Percentiles rank a stretch among this genome's conserved stretches.
phyloP scores from a whole-genome alignment of 2,797 vertebrate species.

The Ara ararauna region DNA sequence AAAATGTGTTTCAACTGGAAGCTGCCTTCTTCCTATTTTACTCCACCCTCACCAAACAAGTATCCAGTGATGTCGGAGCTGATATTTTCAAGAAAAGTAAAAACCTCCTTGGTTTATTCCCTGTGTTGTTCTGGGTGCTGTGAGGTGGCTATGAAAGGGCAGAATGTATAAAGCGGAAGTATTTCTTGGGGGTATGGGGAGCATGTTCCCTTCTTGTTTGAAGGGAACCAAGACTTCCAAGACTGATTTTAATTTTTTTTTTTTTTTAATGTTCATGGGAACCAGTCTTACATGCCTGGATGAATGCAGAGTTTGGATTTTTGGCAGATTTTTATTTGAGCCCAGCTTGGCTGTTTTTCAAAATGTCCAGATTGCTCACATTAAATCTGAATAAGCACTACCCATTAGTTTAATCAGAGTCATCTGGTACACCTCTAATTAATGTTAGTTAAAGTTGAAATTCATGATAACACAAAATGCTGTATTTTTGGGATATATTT shows the following conservation, averaged over 20 bases:
- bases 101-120: not conserved
- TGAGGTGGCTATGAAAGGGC: constrained; percentile 63
- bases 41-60: not conserved
- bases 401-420: constrained; percentile 74
- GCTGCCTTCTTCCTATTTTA: constrained; percentile 20
- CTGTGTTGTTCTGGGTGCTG: constrained; percentile 7
- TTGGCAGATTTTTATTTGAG: constrained; percentile 77
- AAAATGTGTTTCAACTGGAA: constrained; percentile 67
- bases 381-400: constrained; percentile 76
- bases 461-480: constrained; percentile 53
- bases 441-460: constrained; percentile 69
- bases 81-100: not conserved
- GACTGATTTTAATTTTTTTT: constrained; percentile 76
- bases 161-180: constrained; percentile 36
- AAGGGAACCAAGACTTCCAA: constrained; percentile 69
- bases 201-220: constrained; percentile 23
- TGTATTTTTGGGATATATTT: not conserved
- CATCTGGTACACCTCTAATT: constrained; percentile 74
- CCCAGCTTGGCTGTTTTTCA: constrained; percentile 78
- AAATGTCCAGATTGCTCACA: constrained; percentile 77
- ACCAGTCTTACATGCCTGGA: constrained; percentile 69
- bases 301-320: constrained; percentile 75
- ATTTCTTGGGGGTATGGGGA: constrained; percentile 59
- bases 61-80: not conserved
- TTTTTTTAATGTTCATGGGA: constrained; percentile 76